A percentile compares a stretch with the other conserved stretches of the same genome.
Conservation (phyloP, 2,113 vertebrate species). For the Myocastor coypus region DNA sequence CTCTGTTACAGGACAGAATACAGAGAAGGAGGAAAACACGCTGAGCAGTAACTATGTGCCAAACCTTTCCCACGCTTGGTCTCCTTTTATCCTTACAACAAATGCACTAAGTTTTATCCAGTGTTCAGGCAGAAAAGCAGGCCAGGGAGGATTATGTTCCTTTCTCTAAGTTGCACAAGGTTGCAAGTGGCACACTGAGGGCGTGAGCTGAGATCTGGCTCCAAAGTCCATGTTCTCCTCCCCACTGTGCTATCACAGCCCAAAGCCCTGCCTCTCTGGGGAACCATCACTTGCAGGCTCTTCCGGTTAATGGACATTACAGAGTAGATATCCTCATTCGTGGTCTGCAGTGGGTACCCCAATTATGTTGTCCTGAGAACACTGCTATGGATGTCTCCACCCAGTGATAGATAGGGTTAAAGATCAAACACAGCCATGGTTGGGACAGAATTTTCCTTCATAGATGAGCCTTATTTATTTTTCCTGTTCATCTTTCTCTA, state of each 20-base stretch:
- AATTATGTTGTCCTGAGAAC: background rate
- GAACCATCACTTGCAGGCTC: background rate
- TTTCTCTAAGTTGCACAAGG: background rate
- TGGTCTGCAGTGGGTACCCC: background rate
- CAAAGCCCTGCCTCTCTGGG: background rate
- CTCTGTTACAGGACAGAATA: background rate
- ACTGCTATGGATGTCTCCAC: background rate
- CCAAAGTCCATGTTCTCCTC: background rate
- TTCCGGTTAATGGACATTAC: too few relatives aligned
- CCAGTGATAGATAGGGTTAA: too few relatives aligned
- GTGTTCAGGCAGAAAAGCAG: background rate
- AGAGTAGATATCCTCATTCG: background rate
- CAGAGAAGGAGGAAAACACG: background rate
- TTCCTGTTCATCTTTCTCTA: background rate
- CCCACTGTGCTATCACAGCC: too few relatives aligned
- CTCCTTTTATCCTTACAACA: background rate
- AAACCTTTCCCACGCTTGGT: background rate
- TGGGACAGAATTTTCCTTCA: background rate
- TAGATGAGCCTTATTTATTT: background rate
- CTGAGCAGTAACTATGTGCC: background rate
- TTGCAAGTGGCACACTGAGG: background rate
- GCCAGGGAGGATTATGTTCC: background rate
- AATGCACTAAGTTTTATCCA: too few relatives aligned
- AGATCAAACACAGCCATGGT: background rate
- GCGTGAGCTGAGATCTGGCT: background rate